A percentile compares a stretch with the other conserved stretches of the same genome.
Evolutionary conservation across 2,113 vertebrate genomes (phyloP).

Genomic region (Aegotheles bennettii): DNA sequence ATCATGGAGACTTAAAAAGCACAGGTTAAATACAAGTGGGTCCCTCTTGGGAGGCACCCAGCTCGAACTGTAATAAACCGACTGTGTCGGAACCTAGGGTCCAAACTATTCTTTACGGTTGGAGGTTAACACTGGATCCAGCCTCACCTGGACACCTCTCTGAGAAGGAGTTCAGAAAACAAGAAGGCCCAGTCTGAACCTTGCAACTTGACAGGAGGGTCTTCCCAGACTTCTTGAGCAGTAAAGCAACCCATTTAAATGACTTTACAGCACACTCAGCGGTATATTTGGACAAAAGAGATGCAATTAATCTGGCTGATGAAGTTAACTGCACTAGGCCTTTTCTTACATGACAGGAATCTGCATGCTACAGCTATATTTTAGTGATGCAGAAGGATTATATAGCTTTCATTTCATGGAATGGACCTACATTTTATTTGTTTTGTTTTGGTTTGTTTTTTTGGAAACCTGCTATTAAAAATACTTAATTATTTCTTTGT

Average conservation of each 20-base stretch:
- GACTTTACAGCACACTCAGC: not conserved
- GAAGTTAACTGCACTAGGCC: not conserved
- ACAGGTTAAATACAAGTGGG: no score
- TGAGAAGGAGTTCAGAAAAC: no score
- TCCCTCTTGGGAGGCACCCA: no score
- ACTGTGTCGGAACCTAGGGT: no score
- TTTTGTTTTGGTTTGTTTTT: not conserved
- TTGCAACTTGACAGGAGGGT: no score
- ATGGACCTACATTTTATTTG: not conserved
- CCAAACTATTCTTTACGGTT: no score
- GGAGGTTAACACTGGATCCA: no score
- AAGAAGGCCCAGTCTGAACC: no score
- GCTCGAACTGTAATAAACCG: no score
- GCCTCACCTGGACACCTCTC: no score
- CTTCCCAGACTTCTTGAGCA: no score
- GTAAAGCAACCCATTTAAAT: constrained; percentile 14
- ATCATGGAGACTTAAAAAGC: no score
- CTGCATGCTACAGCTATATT: not conserved
- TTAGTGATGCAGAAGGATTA: not conserved
- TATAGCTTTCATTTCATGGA: not conserved
- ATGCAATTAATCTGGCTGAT: constrained; percentile 7
- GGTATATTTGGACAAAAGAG: not conserved
- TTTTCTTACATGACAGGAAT: not conserved
- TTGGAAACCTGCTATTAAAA: constrained; percentile 35
- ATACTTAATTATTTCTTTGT: constrained; percentile 36